Evolutionary conservation across 2,888 invertebrate genomes (phyloP).

Genomic region (Lasioglossum marginatum): DNA sequence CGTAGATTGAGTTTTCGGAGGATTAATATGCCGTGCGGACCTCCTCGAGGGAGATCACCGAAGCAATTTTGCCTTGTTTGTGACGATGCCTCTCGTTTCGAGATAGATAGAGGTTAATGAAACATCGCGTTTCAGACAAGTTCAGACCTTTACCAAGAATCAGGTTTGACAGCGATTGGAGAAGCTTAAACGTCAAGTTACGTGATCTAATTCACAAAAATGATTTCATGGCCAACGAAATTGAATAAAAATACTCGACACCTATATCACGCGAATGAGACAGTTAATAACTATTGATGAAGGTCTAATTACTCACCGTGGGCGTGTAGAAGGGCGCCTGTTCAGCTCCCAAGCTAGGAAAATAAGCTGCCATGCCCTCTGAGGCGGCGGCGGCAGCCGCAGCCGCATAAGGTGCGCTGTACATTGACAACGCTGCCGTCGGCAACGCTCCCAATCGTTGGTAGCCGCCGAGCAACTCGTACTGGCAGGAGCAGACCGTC

Average conservation of each 20-base stretch:
- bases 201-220: background rate
- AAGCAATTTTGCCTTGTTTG: background rate
- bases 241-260: background rate
- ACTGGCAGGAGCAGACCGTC: conserved; percentile 95
- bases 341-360: conserved; percentile 93
- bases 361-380: conserved; percentile 93
- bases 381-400: conserved; percentile 86
- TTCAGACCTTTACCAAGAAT: background rate
- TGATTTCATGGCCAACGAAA: background rate
- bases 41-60: background rate
- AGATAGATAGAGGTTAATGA: background rate
- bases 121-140: background rate
- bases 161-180: background rate
- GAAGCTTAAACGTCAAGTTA: background rate
- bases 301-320: conserved; percentile 88
- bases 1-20: background rate
- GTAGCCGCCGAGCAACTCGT: conserved; percentile 93
- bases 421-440: conserved; percentile 89
- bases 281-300: background rate
- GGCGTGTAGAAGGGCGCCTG: conserved; percentile 94
- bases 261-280: background rate
- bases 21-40: background rate
- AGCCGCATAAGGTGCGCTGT: conserved; percentile 92
- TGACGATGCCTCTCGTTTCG: background rate
- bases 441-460: conserved; percentile 92